Percentiles rank a stretch among this genome's conserved stretches.
phyloP scores from a whole-genome alignment of 2,888 invertebrate species.

The Saturnia japonica region DNA sequence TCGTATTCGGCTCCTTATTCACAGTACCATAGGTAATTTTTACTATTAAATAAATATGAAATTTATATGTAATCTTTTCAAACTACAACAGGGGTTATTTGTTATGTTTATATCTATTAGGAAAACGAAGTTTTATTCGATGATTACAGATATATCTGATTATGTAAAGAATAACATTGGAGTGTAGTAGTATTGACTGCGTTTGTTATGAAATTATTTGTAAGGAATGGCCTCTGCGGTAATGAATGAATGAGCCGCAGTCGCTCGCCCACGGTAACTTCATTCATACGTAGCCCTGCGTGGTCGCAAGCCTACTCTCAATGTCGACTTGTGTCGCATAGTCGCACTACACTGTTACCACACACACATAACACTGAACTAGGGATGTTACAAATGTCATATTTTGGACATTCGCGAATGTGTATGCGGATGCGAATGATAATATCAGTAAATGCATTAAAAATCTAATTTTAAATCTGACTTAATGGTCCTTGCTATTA shows the following conservation, averaged over 20 bases:
- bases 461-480: too few relatives aligned
- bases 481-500: too few relatives aligned
- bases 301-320: conserved; percentile 60
- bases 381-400: too few relatives aligned
- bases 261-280: conserved; percentile 69
- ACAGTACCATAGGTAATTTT: not conserved
- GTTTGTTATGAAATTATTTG: conserved; percentile 77
- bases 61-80: not conserved
- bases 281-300: conserved; percentile 77
- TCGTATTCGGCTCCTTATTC: not conserved
- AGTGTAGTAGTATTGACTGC: conserved; percentile 46
- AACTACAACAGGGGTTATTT: not conserved
- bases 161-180: conserved; percentile 24
- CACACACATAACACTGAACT: conserved; percentile 33
- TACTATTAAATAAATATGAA: not conserved
- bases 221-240: conserved; percentile 74
- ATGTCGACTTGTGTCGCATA: conserved; percentile 58
- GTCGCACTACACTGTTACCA: conserved; percentile 38
- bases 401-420: too few relatives aligned
- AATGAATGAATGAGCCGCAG: conserved; percentile 75
- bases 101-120: not conserved
- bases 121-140: not conserved
- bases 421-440: too few relatives aligned
- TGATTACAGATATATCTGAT: conserved; percentile 15
- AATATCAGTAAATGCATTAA: too few relatives aligned